phyloP scores from a whole-genome alignment of 2,797 vertebrate genomes.

The Neosilurus mollespiculum region DNA sequence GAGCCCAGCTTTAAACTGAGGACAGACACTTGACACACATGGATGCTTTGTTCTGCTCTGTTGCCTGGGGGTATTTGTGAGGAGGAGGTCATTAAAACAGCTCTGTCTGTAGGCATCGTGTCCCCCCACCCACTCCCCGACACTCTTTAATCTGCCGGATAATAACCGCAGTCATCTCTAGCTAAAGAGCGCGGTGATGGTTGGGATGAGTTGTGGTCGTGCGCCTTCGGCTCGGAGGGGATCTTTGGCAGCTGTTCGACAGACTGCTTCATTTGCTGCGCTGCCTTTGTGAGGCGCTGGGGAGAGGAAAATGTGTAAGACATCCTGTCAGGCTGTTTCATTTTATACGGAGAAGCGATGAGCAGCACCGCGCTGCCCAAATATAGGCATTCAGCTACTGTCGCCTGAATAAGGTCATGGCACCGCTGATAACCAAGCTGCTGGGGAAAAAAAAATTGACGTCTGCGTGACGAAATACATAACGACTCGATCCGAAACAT shows the following conservation, averaged over 20 bases:
- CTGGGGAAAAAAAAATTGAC: neutral
- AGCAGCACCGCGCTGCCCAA: constrained; percentile 22
- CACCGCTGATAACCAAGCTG: constrained; percentile 19
- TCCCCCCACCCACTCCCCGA: neutral
- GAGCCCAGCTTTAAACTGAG: constrained; percentile 12
- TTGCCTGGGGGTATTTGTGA: constrained; percentile 8
- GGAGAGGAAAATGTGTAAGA: constrained; percentile 24
- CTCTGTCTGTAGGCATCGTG: constrained; percentile 19
- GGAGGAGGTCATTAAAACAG: constrained; percentile 40
- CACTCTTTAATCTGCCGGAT: constrained; percentile 42
- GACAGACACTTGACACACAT: constrained; percentile 37
- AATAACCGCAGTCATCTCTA: constrained; percentile 24
- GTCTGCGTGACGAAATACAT: neutral
- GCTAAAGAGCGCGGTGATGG: constrained; percentile 23
- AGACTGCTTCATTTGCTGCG: neutral
- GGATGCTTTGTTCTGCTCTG: constrained; percentile 44
- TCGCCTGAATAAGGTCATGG: constrained; percentile 16
- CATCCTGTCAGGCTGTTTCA: constrained; percentile 20
- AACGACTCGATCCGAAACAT: neutral
- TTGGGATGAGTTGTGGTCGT: constrained; percentile 13
- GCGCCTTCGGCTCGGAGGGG: constrained; percentile 4
- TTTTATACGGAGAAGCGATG: constrained; percentile 7
- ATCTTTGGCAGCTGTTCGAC: constrained; percentile 15
- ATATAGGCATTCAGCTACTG: constrained; percentile 30
- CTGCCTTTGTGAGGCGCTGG: neutral